Evolutionary conservation across 35 echinoderm and acorn worm genomes (phyloP).

Genomic region (Heliocidaris erythrogramma): DNA sequence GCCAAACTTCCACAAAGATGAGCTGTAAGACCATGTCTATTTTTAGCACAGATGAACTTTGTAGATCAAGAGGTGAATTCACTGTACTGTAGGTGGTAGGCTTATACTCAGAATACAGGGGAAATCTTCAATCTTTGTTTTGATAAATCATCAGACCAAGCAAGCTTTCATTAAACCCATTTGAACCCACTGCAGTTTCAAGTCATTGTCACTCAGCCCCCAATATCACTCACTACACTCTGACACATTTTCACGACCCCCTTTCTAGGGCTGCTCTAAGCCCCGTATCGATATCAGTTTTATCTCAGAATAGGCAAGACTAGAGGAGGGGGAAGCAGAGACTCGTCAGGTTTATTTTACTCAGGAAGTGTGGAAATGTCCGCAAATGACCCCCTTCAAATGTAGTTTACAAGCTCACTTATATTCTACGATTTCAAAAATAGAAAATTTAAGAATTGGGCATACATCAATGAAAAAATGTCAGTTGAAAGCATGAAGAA

Average conservation of each 20-base stretch:
- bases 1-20: neutral
- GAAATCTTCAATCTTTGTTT: slow-evolving; percentile 5
- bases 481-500: too few species aligned
- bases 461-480: too few species aligned
- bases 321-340: neutral
- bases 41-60: neutral
- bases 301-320: neutral
- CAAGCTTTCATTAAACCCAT: neutral
- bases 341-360: neutral
- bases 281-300: neutral
- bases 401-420: neutral
- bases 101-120: neutral
- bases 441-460: neutral
- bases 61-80: neutral
- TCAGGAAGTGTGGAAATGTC: neutral
- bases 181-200: neutral
- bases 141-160: neutral
- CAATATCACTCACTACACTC: neutral
- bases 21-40: neutral
- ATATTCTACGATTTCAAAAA: neutral
- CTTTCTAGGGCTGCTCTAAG: neutral
- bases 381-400: neutral
- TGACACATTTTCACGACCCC: neutral
- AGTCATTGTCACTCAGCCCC: neutral
- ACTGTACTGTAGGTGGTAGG: neutral